Evolutionary conservation across 2,797 vertebrate genomes (phyloP), one percentile per base, ranked within the genome.

Genomic region (Xenopus petersii): DNA sequence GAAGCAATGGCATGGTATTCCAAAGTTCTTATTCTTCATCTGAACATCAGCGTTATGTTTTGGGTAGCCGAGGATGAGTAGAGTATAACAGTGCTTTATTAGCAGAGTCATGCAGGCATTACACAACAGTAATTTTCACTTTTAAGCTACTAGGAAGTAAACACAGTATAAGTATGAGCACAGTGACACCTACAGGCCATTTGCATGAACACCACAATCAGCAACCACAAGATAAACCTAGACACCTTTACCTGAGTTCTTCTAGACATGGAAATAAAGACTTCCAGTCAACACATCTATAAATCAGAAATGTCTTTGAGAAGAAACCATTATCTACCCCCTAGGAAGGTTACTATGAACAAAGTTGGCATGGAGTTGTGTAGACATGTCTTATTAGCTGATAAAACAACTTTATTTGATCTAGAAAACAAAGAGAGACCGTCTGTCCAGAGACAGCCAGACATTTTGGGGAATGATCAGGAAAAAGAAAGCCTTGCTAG

Each of bases 241-340:
- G 65, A 2, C 21, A 67, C 70, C 68, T 74, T 80, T 0, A 36
- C 21, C 84, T 76, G 56, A 81, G 56, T 15, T 12, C 66, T 4
- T 11, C 81, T 63, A 55, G 70, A 0, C 66, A 75, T 36, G 86
- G 70, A 73, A 2, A 82, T 84, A 56, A 82, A 15, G n/a, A 56
- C 13, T 24, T 81, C 83, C 51, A 54, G 81, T 81, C 85, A 88
- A 66, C 74, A 83, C 80, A 74, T 68, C 6, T 88, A 93, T 46
- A 91, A 87, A 79, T 95, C 95, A 2, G 82, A 86, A 1, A 72
- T 95, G 71, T 94, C 90, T 36, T 84, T 96, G 76, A 83, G 68
- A 33, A 83, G 96, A 2, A 79, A 82, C 56, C 89, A 84, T 72
- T 84, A 85, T 81, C 86, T 88, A 12, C 80, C 82, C 3, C 61